Conservation (phyloP, 2,797 vertebrate genomes). For the Bothrops alternatus region DNA sequence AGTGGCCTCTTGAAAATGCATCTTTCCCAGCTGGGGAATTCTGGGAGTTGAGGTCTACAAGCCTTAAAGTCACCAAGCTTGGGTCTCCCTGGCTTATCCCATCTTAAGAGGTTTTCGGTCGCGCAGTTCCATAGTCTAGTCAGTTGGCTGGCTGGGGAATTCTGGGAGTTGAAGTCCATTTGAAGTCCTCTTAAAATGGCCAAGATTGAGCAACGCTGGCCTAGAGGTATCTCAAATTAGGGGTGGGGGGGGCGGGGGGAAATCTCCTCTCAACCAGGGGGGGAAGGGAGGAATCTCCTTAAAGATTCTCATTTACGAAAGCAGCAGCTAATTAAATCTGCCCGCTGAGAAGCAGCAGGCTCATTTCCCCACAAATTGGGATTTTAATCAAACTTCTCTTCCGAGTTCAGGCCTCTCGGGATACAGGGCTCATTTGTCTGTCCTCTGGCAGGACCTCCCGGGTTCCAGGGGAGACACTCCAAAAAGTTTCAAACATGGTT, state of each 20-base stretch:
- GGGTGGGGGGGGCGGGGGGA: background rate
- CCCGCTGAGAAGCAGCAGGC: slow-evolving; percentile 46
- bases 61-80: too few relatives aligned
- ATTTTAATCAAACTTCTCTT: background rate
- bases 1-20: too few relatives aligned
- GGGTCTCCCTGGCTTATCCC: too few relatives aligned
- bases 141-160: background rate
- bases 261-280: background rate
- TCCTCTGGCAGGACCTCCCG: background rate
- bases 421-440: background rate
- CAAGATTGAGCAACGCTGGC: background rate
- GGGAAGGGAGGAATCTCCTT: background rate
- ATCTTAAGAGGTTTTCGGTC: background rate
- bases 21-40: too few relatives aligned
- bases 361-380: slow-evolving; percentile 42
- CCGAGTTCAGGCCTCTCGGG: accelerated
- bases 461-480: background rate
- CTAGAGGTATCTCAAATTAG: slow-evolving; percentile 17
- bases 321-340: slow-evolving; percentile 49
- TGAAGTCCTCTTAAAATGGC: background rate
- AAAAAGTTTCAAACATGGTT: background rate
- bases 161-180: background rate
- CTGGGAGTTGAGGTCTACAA: too few relatives aligned
- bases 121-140: background rate
- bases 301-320: slow-evolving; percentile 27